These are phyloP conservation scores for Neodon shergylaensis DNA, from an alignment of 2,113 vertebrate species.

Conservation along the genomic window DNA sequence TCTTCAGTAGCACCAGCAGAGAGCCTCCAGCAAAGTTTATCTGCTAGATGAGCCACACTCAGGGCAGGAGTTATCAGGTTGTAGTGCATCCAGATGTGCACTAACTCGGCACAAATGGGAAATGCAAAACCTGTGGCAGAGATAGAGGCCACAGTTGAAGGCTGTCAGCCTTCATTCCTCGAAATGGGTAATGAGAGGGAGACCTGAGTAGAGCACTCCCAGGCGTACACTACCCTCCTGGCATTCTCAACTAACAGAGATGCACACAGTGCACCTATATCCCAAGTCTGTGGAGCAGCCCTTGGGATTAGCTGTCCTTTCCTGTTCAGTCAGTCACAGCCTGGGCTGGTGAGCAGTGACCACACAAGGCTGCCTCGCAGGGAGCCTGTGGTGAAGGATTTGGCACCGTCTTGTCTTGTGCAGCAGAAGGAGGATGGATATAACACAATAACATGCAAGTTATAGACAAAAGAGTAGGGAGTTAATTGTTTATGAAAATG, in stretches of 20 bases:
- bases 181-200: background rate
- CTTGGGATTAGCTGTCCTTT: background rate
- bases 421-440: too few relatives aligned
- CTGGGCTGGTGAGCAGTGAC: background rate
- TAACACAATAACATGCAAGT: background rate
- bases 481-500: background rate
- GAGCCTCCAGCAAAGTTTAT: rapidly evolving
- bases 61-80: background rate
- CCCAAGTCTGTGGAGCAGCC: background rate
- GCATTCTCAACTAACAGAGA: background rate
- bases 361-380: background rate
- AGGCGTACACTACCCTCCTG: background rate
- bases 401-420: rapidly evolving
- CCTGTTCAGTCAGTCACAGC: background rate
- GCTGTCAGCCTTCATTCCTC: background rate
- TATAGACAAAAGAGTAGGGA: background rate
- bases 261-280: too few relatives aligned
- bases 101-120: background rate
- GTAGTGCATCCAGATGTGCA: rapidly evolving
- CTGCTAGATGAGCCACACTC: rapidly evolving
- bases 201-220: background rate
- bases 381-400: background rate
- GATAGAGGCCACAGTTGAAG: background rate
- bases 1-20: background rate
- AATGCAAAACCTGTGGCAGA: rapidly evolving